Percentiles rank a stretch among this genome's conserved stretches.
Conservation (phyloP, 2,797 vertebrate genomes). For the Arctocebus calabarensis region DNA sequence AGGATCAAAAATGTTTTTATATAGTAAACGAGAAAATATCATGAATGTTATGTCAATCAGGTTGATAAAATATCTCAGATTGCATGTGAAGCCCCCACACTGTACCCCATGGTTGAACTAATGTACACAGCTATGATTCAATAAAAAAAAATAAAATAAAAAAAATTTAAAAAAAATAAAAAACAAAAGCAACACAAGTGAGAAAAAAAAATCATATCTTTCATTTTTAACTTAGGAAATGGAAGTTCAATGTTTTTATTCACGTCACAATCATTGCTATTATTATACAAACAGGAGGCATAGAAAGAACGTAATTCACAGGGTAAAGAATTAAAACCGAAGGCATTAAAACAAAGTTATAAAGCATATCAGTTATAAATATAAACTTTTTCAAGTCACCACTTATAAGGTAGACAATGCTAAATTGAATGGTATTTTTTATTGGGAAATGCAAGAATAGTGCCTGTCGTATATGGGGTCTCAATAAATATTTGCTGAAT, state of each 20-base stretch:
- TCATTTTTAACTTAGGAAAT: neutral
- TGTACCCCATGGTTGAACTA: too few species aligned
- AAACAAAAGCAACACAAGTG: neutral
- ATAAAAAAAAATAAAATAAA: too few species aligned
- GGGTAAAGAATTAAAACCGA: neutral
- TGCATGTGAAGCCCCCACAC: too few species aligned
- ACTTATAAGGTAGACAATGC: neutral
- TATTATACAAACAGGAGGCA: neutral
- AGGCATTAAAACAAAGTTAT: neutral
- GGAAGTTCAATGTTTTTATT: neutral
- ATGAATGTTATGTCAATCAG: too few species aligned
- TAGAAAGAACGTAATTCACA: neutral
- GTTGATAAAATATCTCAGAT: too few species aligned
- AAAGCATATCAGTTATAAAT: neutral
- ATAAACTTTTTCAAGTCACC: neutral
- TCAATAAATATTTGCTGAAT: neutral
- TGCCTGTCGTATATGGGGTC: neutral
- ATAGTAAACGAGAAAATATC: too few species aligned
- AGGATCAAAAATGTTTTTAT: too few species aligned
- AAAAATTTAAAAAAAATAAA: too few species aligned
- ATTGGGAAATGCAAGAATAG: neutral
- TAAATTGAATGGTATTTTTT: neutral
- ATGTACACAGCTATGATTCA: too few species aligned
- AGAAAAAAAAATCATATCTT: constrained; percentile 4
- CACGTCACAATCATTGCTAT: neutral